Base-by-base conservation (phyloP, 92 coral and sea anemone species). In the Phymanthus crucifer region DNA sequence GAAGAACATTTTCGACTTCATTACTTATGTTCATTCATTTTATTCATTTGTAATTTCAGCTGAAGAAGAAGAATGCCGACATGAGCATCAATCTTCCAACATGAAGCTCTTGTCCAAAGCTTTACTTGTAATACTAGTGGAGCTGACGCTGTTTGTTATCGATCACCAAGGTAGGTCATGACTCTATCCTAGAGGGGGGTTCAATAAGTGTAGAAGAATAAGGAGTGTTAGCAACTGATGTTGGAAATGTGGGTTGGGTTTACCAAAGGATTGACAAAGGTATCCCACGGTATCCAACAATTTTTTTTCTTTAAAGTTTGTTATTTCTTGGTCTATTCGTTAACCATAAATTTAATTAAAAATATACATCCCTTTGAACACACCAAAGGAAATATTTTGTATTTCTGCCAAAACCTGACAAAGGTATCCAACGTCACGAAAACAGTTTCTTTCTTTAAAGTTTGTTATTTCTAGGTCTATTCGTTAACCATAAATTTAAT, bases 21-120 rank as follows among this genome's bases (percentile, higher is more conserved):
- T 72, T 33, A 1, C 79, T 13, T 12, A 23, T 34, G 5, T 7
- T 66, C 1, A 1, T 66, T 24, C 11, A n/a, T 19, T 75, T 61
- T 24, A 24, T 12, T 27, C 27, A 61, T n/a, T 29, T 61, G 29
- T 61, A 4, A 29, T 61, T 78, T 24, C 70, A 87, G 90, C 58
- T 72, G 29, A 72, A 50, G 29, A 72, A 50, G 47, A 61, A 52
- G 79, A 48, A 33, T 38, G 32, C 29, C 83, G 90, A 75, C 73
- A 88, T 88, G 92, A 83, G 73, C 54, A 71, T 54, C 80, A 78
- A 79, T 54, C 68, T 88, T 43, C 88, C 90, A 92, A 82, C 91
- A 92, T 92, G 97, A 92, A 75, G 79, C 58, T 79, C 76, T 79
- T 90, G 52, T 80, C 74, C 80, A 89, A 83, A 61, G 47, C 75